Evolutionary conservation across 2,888 invertebrate genomes (phyloP).

Genomic region (Oscheius sp.): DNA sequence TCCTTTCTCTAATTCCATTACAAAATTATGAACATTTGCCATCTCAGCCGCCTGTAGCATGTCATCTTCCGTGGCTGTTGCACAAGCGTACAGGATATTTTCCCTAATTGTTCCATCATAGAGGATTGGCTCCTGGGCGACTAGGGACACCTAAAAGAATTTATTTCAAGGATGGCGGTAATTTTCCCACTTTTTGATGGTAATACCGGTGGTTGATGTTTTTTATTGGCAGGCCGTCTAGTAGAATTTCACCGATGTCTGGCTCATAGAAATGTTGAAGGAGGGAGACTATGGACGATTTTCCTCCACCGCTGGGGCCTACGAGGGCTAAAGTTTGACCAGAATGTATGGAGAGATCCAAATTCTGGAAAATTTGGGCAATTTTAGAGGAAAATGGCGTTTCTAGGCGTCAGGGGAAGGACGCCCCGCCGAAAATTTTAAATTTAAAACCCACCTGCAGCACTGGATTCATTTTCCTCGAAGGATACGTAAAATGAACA

Average conservation of each 20-base stretch:
- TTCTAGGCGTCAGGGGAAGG: too few relatives aligned
- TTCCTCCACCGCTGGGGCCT: slow-evolving; percentile 75
- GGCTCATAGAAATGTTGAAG: slow-evolving; percentile 75
- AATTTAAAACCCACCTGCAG: slow-evolving; percentile 80
- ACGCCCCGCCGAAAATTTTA: too few relatives aligned
- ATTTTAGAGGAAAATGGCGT: too few relatives aligned
- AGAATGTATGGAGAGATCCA: slow-evolving; percentile 73
- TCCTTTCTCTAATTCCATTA: slow-evolving; percentile 72
- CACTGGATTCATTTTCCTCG: slow-evolving; percentile 82
- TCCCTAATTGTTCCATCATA: slow-evolving; percentile 68
- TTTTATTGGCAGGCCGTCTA: slow-evolving; percentile 73
- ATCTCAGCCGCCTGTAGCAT: slow-evolving; percentile 72
- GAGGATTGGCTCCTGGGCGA: slow-evolving; percentile 40
- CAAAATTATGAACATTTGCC: slow-evolving; percentile 75
- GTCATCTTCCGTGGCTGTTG: slow-evolving; percentile 64
- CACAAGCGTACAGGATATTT: slow-evolving; percentile 72
- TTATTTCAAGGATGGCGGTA: too few relatives aligned
- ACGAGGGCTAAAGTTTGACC: slow-evolving; percentile 76
- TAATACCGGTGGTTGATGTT: slow-evolving; percentile 74
- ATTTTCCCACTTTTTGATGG: slow-evolving; percentile 73
- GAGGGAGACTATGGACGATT: slow-evolving; percentile 75
- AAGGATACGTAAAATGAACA: slow-evolving; percentile 86
- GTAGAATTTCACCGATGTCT: slow-evolving; percentile 71
- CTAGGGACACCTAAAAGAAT: slow-evolving; percentile 43
- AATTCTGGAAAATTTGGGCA: slow-evolving; percentile 63